Base-by-base conservation (phyloP, 2,888 invertebrate species). In the Tetrapedia diversipes region DNA sequence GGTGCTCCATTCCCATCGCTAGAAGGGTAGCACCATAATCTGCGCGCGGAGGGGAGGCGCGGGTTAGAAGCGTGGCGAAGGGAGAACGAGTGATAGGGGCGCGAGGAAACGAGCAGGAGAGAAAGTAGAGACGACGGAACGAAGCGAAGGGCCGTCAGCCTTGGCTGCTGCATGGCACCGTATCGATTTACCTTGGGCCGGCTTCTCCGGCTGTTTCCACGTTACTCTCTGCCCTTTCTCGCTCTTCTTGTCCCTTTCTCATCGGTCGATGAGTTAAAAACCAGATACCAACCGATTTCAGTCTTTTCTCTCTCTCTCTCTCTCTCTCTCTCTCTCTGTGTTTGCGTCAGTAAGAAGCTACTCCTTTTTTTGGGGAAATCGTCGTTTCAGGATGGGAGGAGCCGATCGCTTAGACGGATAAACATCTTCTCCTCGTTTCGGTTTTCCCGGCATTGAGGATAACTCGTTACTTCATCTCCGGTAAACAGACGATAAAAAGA, bases 121-220 rank as follows among this genome's bases (percentile, higher is more conserved):
- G 54, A 80, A 79, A 80, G 72, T 45, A 51, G 76, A 82, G 57
- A 68, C 51, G 72, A 53, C 70, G 72, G 70, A 68, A 59, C 41
- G 71, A 68, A 72, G 65, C 69, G 70, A 66, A 84, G 70, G 75
- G 73, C 82, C 78, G 81, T 81, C 84, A 86, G 82, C 73, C 84
- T 82, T 77, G 82, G 80, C 65, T 82, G 80, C 84, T 82, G 83
- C 80, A 82, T 85, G 80, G 81, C 78, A n/a, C 74, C 84, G 85
- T 86, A 88, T 87, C 86, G 87, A 87, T 87, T 87, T 85, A 86
- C 78, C 81, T 82, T 82, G 82, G 77, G 80, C 72, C 77, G 74
- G 79, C 77, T 77, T 86, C 81, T 79, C 81, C 61, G 37, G 51
- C 65, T 57, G 65, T 67, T 67, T 85, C 67, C 72, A 41, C 66